Base-by-base conservation (phyloP, 2,113 vertebrate genomes). In the Dromiciops gliroides region DNA sequence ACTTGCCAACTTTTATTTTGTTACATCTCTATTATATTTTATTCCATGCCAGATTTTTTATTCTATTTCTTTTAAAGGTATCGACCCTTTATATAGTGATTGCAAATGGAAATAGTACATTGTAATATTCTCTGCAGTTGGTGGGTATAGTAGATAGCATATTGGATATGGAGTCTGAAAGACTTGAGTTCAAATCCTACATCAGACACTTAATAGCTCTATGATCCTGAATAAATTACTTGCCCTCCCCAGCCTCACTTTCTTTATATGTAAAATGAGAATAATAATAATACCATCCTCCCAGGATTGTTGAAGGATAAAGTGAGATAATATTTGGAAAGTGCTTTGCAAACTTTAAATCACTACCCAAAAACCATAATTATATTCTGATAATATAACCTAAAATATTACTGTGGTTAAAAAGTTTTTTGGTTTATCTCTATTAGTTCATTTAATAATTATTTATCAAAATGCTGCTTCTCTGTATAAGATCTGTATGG, bases 71-170 rank as follows among this genome's bases (percentile, higher is more conserved):
- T 91, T 94, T 53, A 90, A 95, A 95, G 95, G 49, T 96, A 92
- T 94, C 26, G 89, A 16, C 91, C 92, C 48, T 97, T 96, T 90
- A 53, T 48, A 89, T 88, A 94, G 89, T 56, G 89, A 92, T 53
- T 90, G n/a, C n/a, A 89, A 92, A 89, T 50, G 0, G 0, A 51
- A 92, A 31, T 51, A 88, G 48, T 26, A 11, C 22, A 1, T 49
- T 90, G 89, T 10, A 2, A 12, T 26, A 8, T 23, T 75, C 50
- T 75, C 25, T 44, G 31, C 14, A 60, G 9, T 2, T 31, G 3
- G 37, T 75, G 37, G 37, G 67, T n/a, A 1, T 44, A 83, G 16
- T 83, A 22, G 67, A 44, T 2, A 22, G 19, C 3, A 23, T 44
- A 6, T 83, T 83, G 67, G 37, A 83, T 44, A 44, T 2, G n/a